Evolutionary conservation across 92 coral and sea anemone species (phyloP).

Genomic region (Umimayanthus kanabou): DNA sequence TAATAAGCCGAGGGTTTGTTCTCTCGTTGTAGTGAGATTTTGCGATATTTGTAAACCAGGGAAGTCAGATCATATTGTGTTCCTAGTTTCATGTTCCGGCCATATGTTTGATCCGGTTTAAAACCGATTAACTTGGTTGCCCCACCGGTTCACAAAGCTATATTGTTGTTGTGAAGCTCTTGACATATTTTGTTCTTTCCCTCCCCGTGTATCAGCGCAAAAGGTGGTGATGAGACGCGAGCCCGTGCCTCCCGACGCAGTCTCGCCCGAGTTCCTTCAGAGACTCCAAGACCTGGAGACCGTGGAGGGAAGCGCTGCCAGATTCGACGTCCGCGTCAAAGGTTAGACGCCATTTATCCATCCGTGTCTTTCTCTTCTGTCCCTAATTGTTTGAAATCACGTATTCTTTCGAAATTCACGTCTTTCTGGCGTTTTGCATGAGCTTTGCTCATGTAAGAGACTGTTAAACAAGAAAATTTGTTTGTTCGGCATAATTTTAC

Average conservation of each 20-base stretch:
- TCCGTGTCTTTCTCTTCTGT: background rate
- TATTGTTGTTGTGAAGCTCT: no score
- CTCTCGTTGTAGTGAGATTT: background rate
- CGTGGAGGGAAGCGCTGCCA: constrained; percentile 98
- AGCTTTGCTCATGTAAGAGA: no score
- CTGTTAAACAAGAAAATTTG: no score
- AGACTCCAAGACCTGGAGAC: constrained; percentile 93
- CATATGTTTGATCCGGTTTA: no score
- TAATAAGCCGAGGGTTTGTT: background rate
- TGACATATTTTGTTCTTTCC: background rate
- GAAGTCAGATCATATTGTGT: background rate
- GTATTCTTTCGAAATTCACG: no score
- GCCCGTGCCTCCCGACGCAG: constrained; percentile 77
- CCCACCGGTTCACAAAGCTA: no score
- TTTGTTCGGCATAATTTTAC: no score
- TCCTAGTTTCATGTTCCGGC: no score
- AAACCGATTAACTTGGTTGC: no score
- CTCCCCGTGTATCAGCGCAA: constrained; percentile 58
- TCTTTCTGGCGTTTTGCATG: no score
- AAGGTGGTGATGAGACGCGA: constrained; percentile 77
- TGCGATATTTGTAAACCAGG: background rate
- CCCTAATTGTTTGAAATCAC: no score
- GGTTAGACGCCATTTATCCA: constrained; percentile 41
- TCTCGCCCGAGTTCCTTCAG: constrained; percentile 86
- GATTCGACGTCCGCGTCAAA: constrained; percentile 79